Base-by-base conservation (phyloP, 2,888 invertebrate species). In the Ditula angustiorana region DNA sequence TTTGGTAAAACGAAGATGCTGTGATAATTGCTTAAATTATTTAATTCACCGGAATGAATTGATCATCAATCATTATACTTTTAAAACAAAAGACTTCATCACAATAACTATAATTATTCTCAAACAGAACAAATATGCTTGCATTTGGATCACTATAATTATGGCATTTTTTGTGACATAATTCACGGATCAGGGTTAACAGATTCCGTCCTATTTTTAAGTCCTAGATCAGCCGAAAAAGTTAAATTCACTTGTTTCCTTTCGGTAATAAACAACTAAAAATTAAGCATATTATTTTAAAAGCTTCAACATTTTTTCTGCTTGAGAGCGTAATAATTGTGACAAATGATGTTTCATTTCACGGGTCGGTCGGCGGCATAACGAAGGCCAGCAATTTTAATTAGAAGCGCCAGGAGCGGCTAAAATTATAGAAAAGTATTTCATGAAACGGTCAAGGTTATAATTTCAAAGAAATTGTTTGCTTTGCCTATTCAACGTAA, bases 271-370 rank as follows among this genome's bases (percentile, higher is more conserved):
- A 24, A 19, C 1, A 46, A n/a, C 23, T 11, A 5, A 23, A n/a
- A 24, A 21, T 23, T 11, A 23, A 2, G 2, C 7, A 19, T 41
- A 24, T 26, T 49, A 11, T 49, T 21, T 19, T n/a, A 46, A 52
- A 58, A 35, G 28, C 28, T 37, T 13, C 13, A 53, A 35, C n/a
- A n/a, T 23, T 52, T 53, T 59, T 59, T 53, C 44, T 35, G 58
- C 13, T 37, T 19, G 52, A 53, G 46, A 44, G 53, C 28, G 59
- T 59, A 52, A 64, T 64, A 58, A 64, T 64, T 53, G 59, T 59
- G 64, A 64, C 64, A 64, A 64, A 64, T 53, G 64, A 64, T 59
- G 64, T 53, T 59, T 64, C 59, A 64, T 52, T 53, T 44, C 49
- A 41, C 50, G 57, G 63, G 57, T 50, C 50, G 50, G 62, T 52